A percentile compares a stretch with the other conserved stretches of the same genome.
Evolutionary conservation across 2,888 invertebrate genomes (phyloP).

Genomic region (Linnaemya tessellans): DNA sequence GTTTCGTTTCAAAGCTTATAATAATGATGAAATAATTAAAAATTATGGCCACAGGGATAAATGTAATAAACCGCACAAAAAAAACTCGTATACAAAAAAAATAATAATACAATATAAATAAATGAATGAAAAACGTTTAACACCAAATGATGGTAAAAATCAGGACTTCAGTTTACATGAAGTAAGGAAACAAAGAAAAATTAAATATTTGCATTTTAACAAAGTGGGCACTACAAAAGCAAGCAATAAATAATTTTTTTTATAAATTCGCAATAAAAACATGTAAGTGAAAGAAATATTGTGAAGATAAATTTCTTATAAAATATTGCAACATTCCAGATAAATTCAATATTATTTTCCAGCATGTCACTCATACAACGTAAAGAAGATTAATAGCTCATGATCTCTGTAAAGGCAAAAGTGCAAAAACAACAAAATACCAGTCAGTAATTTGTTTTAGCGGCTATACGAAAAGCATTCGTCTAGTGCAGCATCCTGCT

Average conservation of each 20-base stretch:
- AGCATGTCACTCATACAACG: too few species aligned
- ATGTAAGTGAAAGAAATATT: too few species aligned
- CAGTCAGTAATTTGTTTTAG: too few species aligned
- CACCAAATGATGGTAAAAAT: constrained; percentile 9
- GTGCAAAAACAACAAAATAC: too few species aligned
- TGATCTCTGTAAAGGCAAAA: too few species aligned
- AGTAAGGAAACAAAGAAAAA: constrained; percentile 13
- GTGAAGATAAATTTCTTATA: too few species aligned
- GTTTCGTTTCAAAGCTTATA: constrained; percentile 67
- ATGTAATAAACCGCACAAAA: constrained; percentile 62
- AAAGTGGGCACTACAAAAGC: not conserved
- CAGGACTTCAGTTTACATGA: constrained; percentile 9
- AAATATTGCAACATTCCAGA: too few species aligned
- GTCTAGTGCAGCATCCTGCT: too few species aligned
- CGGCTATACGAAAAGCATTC: too few species aligned
- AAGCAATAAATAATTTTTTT: not conserved
- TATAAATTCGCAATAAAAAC: not conserved
- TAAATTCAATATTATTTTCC: too few species aligned
- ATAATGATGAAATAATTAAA: constrained; percentile 72
- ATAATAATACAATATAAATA: constrained; percentile 7
- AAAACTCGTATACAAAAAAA: not conserved
- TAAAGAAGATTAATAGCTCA: too few species aligned
- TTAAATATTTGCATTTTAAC: constrained; percentile 15
- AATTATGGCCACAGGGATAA: constrained; percentile 67
- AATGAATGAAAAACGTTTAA: constrained; percentile 9